These are phyloP conservation scores for Psittacara wagleri DNA, from an alignment of 2,113 vertebrate genomes.

Conservation along the genomic window DNA sequence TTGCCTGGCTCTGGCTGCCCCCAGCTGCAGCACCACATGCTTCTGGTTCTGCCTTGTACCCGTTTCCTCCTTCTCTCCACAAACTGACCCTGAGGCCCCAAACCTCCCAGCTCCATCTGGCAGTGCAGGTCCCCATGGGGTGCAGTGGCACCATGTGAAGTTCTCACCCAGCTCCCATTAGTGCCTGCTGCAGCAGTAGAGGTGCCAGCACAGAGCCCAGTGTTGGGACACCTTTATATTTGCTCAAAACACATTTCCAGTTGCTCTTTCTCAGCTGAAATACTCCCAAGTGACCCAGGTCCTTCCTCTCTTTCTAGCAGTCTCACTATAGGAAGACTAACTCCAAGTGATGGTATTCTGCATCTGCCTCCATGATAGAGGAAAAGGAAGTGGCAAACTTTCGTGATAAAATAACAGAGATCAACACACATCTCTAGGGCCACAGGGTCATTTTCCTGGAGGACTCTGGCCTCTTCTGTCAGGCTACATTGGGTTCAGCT, in stretches of 20 bases:
- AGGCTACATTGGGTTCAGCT: background rate
- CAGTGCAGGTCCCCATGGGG: fast-evolving
- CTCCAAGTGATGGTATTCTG: background rate
- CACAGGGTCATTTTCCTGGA: background rate
- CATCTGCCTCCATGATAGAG: background rate
- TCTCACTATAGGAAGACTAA: background rate
- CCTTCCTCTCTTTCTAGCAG: background rate
- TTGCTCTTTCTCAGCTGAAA: background rate
- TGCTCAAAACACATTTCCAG: background rate
- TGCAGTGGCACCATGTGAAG: background rate
- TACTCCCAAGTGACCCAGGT: background rate
- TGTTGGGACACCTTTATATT: background rate
- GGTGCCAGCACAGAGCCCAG: background rate
- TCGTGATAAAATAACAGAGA: background rate
- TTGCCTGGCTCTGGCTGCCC: background rate
- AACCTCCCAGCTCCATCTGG: background rate
- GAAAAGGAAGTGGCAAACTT: background rate
- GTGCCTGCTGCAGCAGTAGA: background rate
- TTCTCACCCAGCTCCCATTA: background rate
- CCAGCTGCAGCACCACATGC: background rate
- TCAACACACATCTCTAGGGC: background rate
- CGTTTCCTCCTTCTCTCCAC: background rate
- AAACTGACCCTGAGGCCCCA: background rate
- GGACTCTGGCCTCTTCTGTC: background rate
- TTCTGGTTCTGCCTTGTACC: background rate